phyloP scores from a whole-genome alignment of 2,113 vertebrate genomes.

The Tonatia bakeri region DNA sequence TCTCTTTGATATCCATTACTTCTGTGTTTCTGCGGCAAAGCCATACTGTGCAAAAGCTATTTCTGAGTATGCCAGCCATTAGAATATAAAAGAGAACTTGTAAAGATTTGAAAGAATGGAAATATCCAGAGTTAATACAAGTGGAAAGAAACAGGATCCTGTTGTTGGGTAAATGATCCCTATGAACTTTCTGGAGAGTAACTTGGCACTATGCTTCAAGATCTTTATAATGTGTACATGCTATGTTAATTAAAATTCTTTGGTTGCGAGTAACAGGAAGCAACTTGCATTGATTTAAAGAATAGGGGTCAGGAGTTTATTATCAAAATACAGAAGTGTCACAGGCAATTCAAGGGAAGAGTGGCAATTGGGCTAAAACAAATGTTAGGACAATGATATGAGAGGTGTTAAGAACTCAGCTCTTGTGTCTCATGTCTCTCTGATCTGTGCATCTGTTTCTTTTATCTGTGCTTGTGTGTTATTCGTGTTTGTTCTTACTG shows the following conservation, averaged over 20 bases:
- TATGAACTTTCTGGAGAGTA: neutral
- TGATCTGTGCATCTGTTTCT: neutral
- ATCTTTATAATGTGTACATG: neutral
- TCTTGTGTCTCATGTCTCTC: neutral
- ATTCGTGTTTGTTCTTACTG: neutral
- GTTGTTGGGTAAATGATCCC: neutral
- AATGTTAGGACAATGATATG: neutral
- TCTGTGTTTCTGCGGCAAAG: constrained; percentile 3
- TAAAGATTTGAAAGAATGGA: constrained; percentile 22
- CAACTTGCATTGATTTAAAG: constrained; percentile 21
- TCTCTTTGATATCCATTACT: neutral
- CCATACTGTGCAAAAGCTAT: neutral
- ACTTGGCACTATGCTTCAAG: neutral
- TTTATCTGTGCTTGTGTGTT: neutral
- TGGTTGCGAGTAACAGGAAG: constrained; percentile 20
- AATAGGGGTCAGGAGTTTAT: neutral
- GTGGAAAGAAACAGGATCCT: neutral
- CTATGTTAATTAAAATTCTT: neutral
- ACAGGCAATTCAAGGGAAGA: neutral
- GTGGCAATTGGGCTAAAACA: neutral
- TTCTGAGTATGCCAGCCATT: neutral
- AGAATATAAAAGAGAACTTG: neutral
- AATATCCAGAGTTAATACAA: neutral
- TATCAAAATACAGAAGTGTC: neutral
- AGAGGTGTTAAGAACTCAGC: neutral